phyloP scores from a whole-genome alignment of 2,797 vertebrate species.

The Paramormyrops hopkinsi region DNA sequence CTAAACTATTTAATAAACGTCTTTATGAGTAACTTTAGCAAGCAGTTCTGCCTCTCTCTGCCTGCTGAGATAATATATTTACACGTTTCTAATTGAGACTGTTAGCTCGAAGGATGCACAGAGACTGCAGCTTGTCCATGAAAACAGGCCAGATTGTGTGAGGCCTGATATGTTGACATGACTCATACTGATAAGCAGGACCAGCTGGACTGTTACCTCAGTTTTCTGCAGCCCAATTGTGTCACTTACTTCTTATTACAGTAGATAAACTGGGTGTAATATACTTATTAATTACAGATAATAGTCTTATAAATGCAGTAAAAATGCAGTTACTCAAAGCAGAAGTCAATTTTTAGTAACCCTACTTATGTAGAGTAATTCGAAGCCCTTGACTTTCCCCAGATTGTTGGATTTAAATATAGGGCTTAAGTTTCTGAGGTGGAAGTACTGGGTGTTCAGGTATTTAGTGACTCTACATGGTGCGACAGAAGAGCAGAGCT shows the following conservation, averaged over 20 bases:
- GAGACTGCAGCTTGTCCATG: background rate
- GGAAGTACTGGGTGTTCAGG: background rate
- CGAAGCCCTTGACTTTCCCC: background rate
- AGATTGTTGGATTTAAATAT: background rate
- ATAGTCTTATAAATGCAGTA: background rate
- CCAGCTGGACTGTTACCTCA: constrained; percentile 21
- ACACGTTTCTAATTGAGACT: constrained; percentile 23
- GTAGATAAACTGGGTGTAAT: background rate
- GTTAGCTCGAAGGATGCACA: constrained; percentile 2
- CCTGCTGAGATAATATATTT: constrained; percentile 19
- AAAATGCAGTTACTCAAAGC: background rate
- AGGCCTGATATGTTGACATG: constrained; percentile 22
- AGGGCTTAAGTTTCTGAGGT: background rate
- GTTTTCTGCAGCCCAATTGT: constrained; percentile 1
- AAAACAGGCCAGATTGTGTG: constrained; percentile 27
- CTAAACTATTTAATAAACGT: constrained; percentile 16
- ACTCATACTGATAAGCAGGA: constrained; percentile 38
- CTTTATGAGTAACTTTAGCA: constrained; percentile 11
- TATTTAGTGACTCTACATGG: background rate
- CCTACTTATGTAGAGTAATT: background rate
- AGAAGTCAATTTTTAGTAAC: background rate
- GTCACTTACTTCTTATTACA: background rate
- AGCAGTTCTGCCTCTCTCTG: constrained; percentile 11
- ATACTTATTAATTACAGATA: background rate
- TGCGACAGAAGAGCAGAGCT: background rate